Evolutionary conservation across 35 echinoderm and acorn worm genomes (phyloP).

Genomic region (Eucidaris tribuloides): DNA sequence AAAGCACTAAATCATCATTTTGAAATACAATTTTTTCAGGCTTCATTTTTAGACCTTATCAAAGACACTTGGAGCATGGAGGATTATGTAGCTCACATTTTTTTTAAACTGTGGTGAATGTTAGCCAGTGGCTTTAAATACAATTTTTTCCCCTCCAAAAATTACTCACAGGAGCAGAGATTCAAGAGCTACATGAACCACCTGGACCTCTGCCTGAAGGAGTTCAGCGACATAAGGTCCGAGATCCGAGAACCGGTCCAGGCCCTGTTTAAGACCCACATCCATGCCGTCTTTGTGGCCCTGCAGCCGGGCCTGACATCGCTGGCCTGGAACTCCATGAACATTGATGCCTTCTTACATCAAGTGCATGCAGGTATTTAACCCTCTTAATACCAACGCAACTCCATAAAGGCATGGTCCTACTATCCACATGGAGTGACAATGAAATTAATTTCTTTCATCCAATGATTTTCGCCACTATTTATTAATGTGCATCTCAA

Average conservation of each 20-base stretch:
- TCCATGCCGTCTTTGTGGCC: constrained; percentile 63
- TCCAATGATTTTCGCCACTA: too few relatives aligned
- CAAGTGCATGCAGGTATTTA: constrained; percentile 83
- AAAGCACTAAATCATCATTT: too few relatives aligned
- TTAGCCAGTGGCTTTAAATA: too few relatives aligned
- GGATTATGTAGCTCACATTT: too few relatives aligned
- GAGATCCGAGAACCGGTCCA: constrained; percentile 69
- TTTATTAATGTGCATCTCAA: too few relatives aligned
- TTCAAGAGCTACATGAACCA: constrained; percentile 99
- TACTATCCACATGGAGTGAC: too few relatives aligned
- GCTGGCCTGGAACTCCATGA: constrained; percentile 97
- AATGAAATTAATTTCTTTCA: too few relatives aligned
- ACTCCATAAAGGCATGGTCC: background rate
- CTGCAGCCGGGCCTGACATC: constrained; percentile 86
- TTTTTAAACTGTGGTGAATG: too few relatives aligned
- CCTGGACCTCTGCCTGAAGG: constrained; percentile 79
- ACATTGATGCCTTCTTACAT: constrained; percentile 98
- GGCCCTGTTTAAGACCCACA: constrained; percentile 73
- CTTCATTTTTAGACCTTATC: too few relatives aligned
- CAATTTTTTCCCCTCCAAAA: too few relatives aligned
- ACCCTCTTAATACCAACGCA: background rate
- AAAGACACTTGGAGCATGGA: too few relatives aligned
- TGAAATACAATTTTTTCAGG: too few relatives aligned
- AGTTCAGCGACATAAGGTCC: constrained; percentile 54
- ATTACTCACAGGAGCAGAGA: constrained; percentile 93